A percentile compares a stretch with the other conserved stretches of the same genome.
phyloP scores from a whole-genome alignment of 2,797 vertebrate genomes.

The Lacerta viridis region DNA sequence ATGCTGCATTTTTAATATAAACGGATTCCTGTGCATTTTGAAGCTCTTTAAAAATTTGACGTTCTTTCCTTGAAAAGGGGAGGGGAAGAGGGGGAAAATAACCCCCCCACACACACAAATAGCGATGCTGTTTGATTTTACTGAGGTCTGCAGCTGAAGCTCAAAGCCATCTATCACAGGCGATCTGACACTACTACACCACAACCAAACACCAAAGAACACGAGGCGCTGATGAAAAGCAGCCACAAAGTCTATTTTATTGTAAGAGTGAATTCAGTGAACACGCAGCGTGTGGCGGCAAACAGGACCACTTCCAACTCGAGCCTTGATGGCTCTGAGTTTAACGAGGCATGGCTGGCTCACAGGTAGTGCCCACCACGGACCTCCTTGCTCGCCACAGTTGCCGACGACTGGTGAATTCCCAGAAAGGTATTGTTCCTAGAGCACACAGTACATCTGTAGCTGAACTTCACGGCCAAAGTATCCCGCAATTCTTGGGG shows the following conservation, averaged over 20 bases:
- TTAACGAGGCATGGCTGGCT: conserved; percentile 19
- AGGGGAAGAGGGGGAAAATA: not conserved
- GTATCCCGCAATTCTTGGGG: too few relatives aligned
- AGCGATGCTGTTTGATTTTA: conserved; percentile 45
- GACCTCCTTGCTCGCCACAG: not conserved
- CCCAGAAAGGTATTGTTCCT: not conserved
- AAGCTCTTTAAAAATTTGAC: conserved; percentile 50
- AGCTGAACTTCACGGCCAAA: not conserved
- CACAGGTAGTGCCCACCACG: fast-evolving
- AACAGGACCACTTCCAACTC: not conserved
- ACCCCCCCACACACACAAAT: not conserved
- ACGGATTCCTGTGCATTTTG: conserved; percentile 51
- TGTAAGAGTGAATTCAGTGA: conserved; percentile 46
- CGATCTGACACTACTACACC: conserved; percentile 63
- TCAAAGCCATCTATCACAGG: conserved; percentile 45
- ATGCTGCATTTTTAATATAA: conserved; percentile 66
- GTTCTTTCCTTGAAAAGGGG: conserved; percentile 21
- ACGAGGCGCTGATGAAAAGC: conserved; percentile 38
- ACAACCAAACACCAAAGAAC: conserved; percentile 59
- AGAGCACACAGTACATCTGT: not conserved
- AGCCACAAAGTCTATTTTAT: conserved; percentile 56
- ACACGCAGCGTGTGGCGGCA: not conserved
- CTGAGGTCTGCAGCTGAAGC: conserved; percentile 42
- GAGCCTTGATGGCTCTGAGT: not conserved
- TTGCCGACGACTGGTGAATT: not conserved